A percentile compares a stretch with the other conserved stretches of the same genome.
These are phyloP conservation scores for Drosophila planitibia DNA, from an alignment of 2,888 invertebrate species.

Conservation along the genomic window DNA sequence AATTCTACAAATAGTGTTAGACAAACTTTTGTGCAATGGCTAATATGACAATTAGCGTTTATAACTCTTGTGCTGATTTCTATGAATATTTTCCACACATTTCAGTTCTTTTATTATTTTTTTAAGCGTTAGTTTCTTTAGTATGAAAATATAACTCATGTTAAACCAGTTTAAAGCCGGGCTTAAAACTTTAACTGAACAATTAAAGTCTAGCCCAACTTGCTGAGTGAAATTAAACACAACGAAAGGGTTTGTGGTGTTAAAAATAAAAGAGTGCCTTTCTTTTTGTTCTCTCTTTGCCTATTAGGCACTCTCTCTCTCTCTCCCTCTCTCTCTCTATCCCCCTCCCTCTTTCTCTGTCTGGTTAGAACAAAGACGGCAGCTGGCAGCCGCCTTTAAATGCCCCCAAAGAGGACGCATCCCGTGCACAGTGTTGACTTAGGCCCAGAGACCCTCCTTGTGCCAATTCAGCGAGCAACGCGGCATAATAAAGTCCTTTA, in stretches of 20 bases:
- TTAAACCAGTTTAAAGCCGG: neutral
- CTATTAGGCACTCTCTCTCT: neutral
- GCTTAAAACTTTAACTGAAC: neutral
- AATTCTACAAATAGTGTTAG: neutral
- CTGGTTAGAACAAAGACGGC: constrained; percentile 7
- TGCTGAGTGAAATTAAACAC: constrained; percentile 20
- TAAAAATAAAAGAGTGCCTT: constrained; percentile 11
- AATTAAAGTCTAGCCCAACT: constrained; percentile 14
- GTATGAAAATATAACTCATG: no score
- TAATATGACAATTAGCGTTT: neutral
- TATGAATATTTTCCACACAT: neutral
- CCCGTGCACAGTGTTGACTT: constrained; percentile 27
- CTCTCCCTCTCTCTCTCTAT: neutral
- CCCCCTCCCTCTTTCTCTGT: constrained; percentile 4
- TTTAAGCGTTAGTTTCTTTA: neutral
- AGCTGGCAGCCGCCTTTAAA: constrained; percentile 52
- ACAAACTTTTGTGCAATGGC: neutral
- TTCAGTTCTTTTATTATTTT: neutral
- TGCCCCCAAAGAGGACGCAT: constrained; percentile 49
- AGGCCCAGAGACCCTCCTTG: neutral
- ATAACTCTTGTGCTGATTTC: neutral
- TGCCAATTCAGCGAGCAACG: constrained; percentile 24
- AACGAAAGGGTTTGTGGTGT: constrained; percentile 4
- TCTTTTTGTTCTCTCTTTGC: neutral
- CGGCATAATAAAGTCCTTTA: constrained; percentile 66